Evolutionary conservation across 2,797 vertebrate species (phyloP).

Genomic region (Varecia variegata): DNA sequence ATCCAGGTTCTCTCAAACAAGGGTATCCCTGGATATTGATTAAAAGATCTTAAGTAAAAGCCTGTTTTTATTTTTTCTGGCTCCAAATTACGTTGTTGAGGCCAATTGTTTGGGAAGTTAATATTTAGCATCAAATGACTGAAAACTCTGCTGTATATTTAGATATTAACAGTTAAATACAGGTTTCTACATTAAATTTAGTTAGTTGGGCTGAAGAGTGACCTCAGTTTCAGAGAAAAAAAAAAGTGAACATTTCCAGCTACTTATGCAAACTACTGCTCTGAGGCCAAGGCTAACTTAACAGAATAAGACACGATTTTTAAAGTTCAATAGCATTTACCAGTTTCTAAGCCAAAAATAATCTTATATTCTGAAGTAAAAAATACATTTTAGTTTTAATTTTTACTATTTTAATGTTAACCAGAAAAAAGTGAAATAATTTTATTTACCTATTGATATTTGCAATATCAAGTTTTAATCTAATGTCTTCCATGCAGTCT

Average conservation of each 20-base stretch:
- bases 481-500: not conserved
- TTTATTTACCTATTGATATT: not conserved
- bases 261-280: conserved; percentile 33
- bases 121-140: conserved; percentile 60
- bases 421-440: not conserved
- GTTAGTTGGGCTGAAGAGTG: conserved; percentile 67
- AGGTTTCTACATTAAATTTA: conserved; percentile 67
- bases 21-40: not conserved
- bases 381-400: not conserved
- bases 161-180: conserved; percentile 59
- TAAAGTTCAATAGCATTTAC: conserved; percentile 33
- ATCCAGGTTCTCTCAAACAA: not conserved
- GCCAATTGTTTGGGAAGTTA: conserved; percentile 45
- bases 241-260: conserved; percentile 18
- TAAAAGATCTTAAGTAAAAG: conserved; percentile 5
- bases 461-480: not conserved
- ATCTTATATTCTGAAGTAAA: conserved; percentile 29
- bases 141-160: conserved; percentile 23
- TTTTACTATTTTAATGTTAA: not conserved
- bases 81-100: not conserved
- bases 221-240: conserved; percentile 67
- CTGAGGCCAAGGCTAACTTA: conserved; percentile 16
- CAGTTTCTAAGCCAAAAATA: not conserved
- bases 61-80: not conserved
- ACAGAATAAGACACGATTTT: conserved; percentile 38